Evolutionary conservation across 2,113 vertebrate genomes (phyloP).

Genomic region (Bungarus multicinctus): DNA sequence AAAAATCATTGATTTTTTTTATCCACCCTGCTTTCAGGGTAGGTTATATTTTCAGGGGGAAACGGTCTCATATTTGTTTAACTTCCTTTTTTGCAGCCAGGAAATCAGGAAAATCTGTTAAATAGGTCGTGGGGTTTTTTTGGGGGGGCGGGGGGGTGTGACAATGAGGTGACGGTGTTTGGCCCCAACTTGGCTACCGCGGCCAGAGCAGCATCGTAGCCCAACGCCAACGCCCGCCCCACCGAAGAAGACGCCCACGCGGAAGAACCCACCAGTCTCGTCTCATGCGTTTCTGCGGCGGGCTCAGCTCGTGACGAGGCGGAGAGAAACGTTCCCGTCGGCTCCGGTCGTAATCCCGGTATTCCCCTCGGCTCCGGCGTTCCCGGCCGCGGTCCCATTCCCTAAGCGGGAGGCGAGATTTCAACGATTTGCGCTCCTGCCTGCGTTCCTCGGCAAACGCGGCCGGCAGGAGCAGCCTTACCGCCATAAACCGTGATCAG

Average conservation of each 20-base stretch:
- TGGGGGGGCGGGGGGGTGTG: no score
- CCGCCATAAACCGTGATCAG: background rate
- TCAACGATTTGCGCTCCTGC: background rate
- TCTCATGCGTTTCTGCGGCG: constrained; percentile 90
- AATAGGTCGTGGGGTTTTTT: no score
- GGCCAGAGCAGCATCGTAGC: no score
- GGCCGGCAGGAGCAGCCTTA: background rate
- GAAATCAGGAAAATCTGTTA: no score
- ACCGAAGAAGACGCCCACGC: background rate
- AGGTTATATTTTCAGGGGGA: no score
- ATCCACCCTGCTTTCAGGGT: no score
- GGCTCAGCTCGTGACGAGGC: constrained; percentile 86
- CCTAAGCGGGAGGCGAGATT: constrained; percentile 49
- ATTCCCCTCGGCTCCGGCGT: constrained; percentile 84
- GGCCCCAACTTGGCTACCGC: no score
- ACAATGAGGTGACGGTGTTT: no score
- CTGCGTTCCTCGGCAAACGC: no score
- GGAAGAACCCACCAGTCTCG: constrained; percentile 81
- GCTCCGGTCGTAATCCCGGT: constrained; percentile 87
- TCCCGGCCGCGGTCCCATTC: constrained; percentile 91
- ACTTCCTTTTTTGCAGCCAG: no score
- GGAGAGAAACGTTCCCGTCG: constrained; percentile 86
- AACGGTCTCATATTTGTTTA: no score
- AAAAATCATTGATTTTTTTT: no score
- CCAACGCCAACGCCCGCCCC: background rate